phyloP scores from a whole-genome alignment of 1,140 invertebrate genomes.

The Temnothorax nylanderi region DNA sequence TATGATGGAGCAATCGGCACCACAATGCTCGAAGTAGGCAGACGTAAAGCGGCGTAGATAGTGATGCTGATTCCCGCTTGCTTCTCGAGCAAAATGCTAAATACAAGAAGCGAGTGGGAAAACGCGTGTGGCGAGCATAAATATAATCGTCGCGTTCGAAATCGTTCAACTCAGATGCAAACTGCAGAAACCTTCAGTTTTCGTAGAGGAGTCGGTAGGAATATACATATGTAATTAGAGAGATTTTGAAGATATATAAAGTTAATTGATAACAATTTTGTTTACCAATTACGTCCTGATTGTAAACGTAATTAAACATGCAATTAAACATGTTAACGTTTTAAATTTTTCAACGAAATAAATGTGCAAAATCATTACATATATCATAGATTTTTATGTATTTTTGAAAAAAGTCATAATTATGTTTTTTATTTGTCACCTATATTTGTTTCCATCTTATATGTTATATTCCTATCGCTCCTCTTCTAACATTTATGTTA shows the following conservation, averaged over 20 bases:
- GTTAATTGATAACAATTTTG: background rate
- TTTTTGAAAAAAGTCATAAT: background rate
- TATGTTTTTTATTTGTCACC: background rate
- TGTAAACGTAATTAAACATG: no score
- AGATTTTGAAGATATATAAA: background rate
- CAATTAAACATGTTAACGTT: background rate
- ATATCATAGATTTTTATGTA: background rate
- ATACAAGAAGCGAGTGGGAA: slow-evolving; percentile 19
- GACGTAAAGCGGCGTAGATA: slow-evolving; percentile 22
- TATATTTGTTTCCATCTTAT: background rate
- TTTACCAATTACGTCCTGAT: background rate
- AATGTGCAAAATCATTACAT: background rate
- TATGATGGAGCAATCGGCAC: background rate
- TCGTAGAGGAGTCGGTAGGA: slow-evolving; percentile 22
- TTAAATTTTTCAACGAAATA: background rate
- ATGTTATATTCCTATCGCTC: slow-evolving; percentile 17
- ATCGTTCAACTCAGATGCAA: background rate
- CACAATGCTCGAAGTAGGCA: background rate
- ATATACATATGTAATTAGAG: background rate
- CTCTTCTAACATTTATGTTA: background rate
- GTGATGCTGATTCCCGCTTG: slow-evolving; percentile 27
- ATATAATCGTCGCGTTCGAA: slow-evolving; percentile 30
- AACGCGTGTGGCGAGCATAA: slow-evolving; percentile 24
- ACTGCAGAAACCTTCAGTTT: background rate
- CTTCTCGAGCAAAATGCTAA: slow-evolving; percentile 17